These are phyloP conservation scores for Mesoclemmys tuberculata DNA, from an alignment of 2,113 vertebrate species.

Conservation along the genomic window DNA sequence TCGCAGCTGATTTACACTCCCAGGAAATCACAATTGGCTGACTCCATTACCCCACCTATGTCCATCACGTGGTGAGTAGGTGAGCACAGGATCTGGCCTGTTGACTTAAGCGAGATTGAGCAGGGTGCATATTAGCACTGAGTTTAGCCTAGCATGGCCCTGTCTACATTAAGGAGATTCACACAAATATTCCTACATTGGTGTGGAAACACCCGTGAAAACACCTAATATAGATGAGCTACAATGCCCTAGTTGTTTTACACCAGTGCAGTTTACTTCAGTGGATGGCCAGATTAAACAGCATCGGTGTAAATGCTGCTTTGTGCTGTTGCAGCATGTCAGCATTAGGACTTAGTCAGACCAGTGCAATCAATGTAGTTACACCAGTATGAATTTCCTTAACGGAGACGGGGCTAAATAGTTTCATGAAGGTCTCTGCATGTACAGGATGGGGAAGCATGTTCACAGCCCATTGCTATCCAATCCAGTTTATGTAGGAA, in stretches of 20 bases:
- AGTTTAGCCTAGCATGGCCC: background rate
- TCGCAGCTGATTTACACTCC: background rate
- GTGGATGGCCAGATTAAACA: background rate
- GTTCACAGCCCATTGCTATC: constrained; percentile 47
- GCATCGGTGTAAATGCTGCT: background rate
- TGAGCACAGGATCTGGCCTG: background rate
- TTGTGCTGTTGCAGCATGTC: background rate
- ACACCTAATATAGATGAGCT: background rate
- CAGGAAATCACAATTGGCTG: background rate
- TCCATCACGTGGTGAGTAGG: background rate
- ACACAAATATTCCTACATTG: rapidly evolving
- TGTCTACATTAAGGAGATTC: background rate
- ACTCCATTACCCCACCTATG: background rate
- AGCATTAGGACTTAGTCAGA: background rate
- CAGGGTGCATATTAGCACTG: background rate
- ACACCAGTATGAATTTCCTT: background rate
- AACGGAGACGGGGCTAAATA: background rate
- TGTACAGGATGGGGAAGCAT: background rate
- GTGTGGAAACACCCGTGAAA: background rate
- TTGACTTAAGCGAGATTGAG: background rate
- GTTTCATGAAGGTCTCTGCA: background rate
- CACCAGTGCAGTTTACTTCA: rapidly evolving
- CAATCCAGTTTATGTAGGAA: background rate
- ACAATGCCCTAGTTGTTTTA: background rate
- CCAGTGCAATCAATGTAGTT: background rate